Evolutionary conservation across 2,113 vertebrate species (phyloP).

Genomic region (Albula glossodonta): DNA sequence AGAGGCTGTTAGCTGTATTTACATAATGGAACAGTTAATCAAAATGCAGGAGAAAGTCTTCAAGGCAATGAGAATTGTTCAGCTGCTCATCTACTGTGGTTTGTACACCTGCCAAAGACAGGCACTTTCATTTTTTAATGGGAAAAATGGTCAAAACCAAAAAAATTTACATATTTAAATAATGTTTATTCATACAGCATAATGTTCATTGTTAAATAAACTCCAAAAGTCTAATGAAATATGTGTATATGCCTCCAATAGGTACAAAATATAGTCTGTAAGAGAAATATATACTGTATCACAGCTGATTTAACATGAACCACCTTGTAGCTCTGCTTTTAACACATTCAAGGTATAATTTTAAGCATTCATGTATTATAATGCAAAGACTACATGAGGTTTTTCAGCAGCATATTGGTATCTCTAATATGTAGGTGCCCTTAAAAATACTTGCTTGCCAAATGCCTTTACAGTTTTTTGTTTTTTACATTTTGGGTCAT

Average conservation of each 20-base stretch:
- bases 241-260: no score
- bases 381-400: background rate
- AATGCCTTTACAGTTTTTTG: no score
- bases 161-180: background rate
- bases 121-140: background rate
- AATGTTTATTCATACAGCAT: background rate
- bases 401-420: no score
- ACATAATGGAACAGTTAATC: conserved; percentile 9
- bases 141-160: background rate
- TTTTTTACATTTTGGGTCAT: no score
- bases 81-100: background rate
- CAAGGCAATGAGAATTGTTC: background rate
- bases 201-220: background rate
- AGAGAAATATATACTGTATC: background rate
- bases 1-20: background rate
- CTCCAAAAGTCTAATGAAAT: no score
- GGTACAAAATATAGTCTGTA: no score
- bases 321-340: background rate
- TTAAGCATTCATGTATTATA: background rate
- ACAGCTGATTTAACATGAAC: background rate
- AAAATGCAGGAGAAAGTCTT: background rate
- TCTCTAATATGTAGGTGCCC: no score
- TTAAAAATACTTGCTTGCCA: no score
- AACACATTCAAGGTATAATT: background rate
- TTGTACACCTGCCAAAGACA: background rate